Conservation (phyloP, 2,888 invertebrate species). For the Hermaeophaga mercurialis region DNA sequence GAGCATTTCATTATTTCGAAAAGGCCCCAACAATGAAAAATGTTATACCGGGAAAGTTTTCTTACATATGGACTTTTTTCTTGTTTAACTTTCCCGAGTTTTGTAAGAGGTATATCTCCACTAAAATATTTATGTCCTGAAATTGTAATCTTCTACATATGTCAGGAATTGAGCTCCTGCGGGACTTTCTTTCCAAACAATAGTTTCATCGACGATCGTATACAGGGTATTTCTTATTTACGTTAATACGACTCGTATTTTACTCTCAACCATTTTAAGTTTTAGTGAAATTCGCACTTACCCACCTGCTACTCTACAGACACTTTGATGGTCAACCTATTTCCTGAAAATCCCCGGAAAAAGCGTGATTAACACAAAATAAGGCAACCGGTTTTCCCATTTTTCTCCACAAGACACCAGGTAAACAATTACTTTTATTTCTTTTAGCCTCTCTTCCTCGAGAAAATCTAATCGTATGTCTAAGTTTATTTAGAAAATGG, state of each 20-base stretch:
- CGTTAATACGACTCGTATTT: no score
- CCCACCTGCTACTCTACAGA: background rate
- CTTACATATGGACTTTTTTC: conserved; percentile 1
- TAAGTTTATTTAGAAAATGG: conserved; percentile 30
- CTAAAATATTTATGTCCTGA: no score
- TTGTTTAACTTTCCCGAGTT: conserved; percentile 1
- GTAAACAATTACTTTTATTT: conserved; percentile 12
- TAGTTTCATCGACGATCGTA: no score
- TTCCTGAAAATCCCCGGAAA: background rate
- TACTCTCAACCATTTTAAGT: no score
- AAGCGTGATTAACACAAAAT: conserved; percentile 2
- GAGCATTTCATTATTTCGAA: conserved; percentile 19
- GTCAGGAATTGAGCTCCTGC: no score
- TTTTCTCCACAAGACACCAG: conserved; percentile 1
- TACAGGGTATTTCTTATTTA: no score
- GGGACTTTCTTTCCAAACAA: no score
- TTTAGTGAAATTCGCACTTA: no score
- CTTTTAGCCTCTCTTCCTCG: conserved; percentile 4
- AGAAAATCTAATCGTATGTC: conserved; percentile 29
- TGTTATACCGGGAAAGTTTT: conserved; percentile 14
- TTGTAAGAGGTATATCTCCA: no score
- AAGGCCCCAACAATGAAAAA: conserved; percentile 19
- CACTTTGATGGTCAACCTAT: background rate
- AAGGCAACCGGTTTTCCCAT: conserved; percentile 5
- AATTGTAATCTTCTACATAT: no score